These are phyloP conservation scores for Columbina picui DNA, from an alignment of 2,113 vertebrate genomes.

Conservation along the genomic window DNA sequence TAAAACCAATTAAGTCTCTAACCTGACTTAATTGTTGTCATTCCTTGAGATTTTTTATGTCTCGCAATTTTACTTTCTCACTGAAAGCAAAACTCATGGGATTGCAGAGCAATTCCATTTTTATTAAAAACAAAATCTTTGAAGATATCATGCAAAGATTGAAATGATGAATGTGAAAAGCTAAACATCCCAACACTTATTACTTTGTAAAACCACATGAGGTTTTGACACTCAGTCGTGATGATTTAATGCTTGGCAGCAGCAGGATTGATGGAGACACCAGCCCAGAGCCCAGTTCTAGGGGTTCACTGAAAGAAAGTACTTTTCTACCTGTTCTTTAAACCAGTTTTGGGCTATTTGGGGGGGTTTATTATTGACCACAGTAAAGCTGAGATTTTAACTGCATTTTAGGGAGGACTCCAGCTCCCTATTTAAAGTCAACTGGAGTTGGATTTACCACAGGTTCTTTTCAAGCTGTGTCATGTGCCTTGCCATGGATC, in stretches of 20 bases:
- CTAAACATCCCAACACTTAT: background rate
- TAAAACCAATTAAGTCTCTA: background rate
- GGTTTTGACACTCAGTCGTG: background rate
- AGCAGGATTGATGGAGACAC: background rate
- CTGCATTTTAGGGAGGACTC: background rate
- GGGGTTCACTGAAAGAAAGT: background rate
- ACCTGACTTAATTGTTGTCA: background rate
- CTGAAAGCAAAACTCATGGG: background rate
- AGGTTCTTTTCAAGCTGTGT: background rate
- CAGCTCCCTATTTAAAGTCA: background rate
- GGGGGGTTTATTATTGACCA: background rate
- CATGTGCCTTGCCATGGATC: accelerated
- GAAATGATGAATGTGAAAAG: background rate
- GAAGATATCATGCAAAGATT: background rate
- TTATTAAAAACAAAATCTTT: constrained; percentile 20
- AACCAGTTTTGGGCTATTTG: background rate
- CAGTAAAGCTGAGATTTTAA: background rate
- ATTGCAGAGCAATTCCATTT: background rate
- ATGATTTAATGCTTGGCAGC: background rate
- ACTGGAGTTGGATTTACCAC: background rate
- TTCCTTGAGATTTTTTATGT: background rate
- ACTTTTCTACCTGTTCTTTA: background rate
- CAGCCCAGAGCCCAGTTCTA: background rate
- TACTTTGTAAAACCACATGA: background rate
- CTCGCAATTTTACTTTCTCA: background rate